These are phyloP conservation scores for Pandion haliaetus DNA, from an alignment of 2,113 vertebrate species.

Conservation along the genomic window DNA sequence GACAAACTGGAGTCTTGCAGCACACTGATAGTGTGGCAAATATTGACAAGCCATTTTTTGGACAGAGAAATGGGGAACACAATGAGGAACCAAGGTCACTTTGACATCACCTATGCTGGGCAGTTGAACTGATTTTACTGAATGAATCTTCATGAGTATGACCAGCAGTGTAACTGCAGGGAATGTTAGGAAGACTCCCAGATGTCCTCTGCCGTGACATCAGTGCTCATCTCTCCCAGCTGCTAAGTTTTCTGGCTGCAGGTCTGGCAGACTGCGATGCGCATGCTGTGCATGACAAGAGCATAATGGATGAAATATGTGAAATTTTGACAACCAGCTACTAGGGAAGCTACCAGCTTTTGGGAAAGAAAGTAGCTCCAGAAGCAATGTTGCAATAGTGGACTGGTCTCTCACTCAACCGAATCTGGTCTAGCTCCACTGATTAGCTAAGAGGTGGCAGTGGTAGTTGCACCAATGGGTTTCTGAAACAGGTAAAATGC, in stretches of 20 bases:
- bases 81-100: background rate
- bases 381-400: background rate
- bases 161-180: background rate
- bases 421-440: background rate
- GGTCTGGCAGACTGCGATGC: background rate
- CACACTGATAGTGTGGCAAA: background rate
- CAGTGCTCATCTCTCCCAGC: accelerated
- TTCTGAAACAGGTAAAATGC: background rate
- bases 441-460: background rate
- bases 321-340: background rate
- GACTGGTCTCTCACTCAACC: background rate
- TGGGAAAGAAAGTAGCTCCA: background rate
- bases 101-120: background rate
- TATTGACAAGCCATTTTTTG: background rate
- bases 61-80: background rate
- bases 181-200: background rate
- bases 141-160: background rate
- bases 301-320: background rate
- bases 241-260: background rate
- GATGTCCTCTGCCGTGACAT: accelerated
- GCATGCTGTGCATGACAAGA: background rate
- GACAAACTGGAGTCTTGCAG: background rate
- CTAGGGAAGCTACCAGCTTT: no score
- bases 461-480: background rate
- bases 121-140: background rate